These are phyloP conservation scores for Hexactinellida sp. DNA, from an alignment of 37 sponge, comb jelly and placozoan species.

Conservation along the genomic window DNA sequence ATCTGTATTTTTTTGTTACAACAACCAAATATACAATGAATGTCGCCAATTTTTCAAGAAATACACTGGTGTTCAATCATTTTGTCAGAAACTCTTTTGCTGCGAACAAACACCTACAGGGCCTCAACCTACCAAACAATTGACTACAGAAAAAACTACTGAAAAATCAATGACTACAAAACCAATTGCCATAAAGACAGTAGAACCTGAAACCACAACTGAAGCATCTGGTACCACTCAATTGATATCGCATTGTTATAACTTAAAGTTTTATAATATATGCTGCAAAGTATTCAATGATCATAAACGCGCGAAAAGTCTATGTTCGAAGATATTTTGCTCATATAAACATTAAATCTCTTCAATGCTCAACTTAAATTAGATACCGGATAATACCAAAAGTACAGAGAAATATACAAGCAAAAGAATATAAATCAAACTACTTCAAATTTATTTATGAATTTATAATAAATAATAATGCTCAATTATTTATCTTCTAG, in stretches of 20 bases:
- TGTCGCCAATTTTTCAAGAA: background rate
- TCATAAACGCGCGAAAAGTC: background rate
- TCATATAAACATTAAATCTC: too few relatives aligned
- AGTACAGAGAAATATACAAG: too few relatives aligned
- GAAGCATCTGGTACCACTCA: background rate
- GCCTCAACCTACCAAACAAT: background rate
- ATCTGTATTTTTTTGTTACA: background rate
- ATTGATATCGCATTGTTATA: background rate
- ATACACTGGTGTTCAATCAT: background rate
- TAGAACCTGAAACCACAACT: background rate
- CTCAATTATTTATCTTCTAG: too few relatives aligned
- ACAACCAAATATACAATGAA: background rate
- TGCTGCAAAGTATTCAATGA: background rate
- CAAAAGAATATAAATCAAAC: too few relatives aligned
- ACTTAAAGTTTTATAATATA: background rate
- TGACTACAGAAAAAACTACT: background rate
- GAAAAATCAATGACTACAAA: background rate
- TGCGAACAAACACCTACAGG: background rate
- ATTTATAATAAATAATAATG: too few relatives aligned
- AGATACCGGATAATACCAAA: too few relatives aligned
- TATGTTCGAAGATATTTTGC: background rate
- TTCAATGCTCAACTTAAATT: too few relatives aligned
- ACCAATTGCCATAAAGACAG: background rate
- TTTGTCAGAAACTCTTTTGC: background rate
- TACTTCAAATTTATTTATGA: too few relatives aligned